Evolutionary conservation across 2,797 vertebrate species (phyloP).

Genomic region (Bovichtus diacanthus): DNA sequence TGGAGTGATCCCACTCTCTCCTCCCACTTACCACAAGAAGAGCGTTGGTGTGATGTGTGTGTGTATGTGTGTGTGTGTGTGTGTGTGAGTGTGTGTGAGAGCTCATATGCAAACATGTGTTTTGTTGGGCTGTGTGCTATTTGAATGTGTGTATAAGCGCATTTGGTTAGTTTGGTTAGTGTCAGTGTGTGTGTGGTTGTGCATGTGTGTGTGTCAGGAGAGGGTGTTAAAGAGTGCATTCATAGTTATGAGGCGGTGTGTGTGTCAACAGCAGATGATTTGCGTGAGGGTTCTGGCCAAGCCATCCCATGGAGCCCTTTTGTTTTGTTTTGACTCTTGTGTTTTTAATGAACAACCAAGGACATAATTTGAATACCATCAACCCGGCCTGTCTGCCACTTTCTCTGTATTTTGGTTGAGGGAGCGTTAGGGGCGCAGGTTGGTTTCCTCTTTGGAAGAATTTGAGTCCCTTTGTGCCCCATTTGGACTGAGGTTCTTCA

Average conservation of each 20-base stretch:
- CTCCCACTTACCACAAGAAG: slow-evolving; percentile 73
- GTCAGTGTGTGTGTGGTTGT: slow-evolving; percentile 6
- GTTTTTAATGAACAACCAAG: slow-evolving; percentile 75
- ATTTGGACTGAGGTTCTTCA: slow-evolving; percentile 3
- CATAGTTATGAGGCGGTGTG: slow-evolving; percentile 74
- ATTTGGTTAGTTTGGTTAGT: slow-evolving; percentile 70
- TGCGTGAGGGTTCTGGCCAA: slow-evolving; percentile 75
- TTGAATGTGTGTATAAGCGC: slow-evolving; percentile 70
- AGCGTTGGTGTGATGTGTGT: slow-evolving; percentile 53
- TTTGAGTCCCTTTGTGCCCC: slow-evolving; percentile 20
- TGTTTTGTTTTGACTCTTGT: slow-evolving; percentile 76
- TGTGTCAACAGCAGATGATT: slow-evolving; percentile 79
- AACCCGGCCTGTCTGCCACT: slow-evolving; percentile 41
- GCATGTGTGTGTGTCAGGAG: slow-evolving; percentile 41
- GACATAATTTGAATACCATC: slow-evolving; percentile 75
- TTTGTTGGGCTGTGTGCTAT: slow-evolving; percentile 61
- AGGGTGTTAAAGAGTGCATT: slow-evolving; percentile 72
- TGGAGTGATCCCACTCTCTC: slow-evolving; percentile 81
- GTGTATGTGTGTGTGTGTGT: slow-evolving; percentile 37
- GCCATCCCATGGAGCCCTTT: slow-evolving; percentile 66
- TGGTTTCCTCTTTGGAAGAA: slow-evolving; percentile 31
- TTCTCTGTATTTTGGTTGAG: slow-evolving; percentile 35
- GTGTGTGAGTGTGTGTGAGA: slow-evolving; percentile 20
- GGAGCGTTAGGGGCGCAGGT: neutral
- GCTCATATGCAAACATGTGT: slow-evolving; percentile 68